Evolutionary conservation across 2,797 vertebrate species (phyloP), one percentile per base, ranked within the genome.

Genomic region (Acrossocheilus wenchowensis): DNA sequence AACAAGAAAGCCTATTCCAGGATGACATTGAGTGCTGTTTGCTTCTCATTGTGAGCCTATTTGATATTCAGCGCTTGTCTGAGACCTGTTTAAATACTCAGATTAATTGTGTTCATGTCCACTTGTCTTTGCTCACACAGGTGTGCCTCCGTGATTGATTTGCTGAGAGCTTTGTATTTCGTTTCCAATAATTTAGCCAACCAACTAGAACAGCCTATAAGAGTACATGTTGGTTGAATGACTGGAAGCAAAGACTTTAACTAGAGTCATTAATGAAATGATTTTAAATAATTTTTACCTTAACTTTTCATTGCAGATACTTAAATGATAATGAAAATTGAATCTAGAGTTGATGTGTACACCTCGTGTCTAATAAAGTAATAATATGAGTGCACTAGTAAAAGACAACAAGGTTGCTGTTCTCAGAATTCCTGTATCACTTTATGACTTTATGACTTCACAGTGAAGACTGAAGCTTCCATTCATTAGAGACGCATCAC

Each of bases 1-100:
- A 88, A 86, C 90, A 89, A 86, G 86, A 90, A 90, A 90, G 85
- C 62, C 83, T 41, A 71, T 89, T 87, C 78, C 39, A 82, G 64
- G 52, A 52, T 74, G 85, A 87, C 87, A 83, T 73, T 41, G 74
- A 86, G 52, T 68, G 74, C 75, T 90, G 78, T 57, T 81, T 80
- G 30, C 62, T 83, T 60, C 64, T 78, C 84, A 52, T 73, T 74
- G 69, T 54, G 57, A 83, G 50, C 41, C 72, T 83, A 45, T 71
- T 81, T 77, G 45, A 73, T 74, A 82, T 60, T 82, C 60, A 36
- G 30, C 39, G 9, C 48, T 52, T 50, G 82, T 84, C 72, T 66
- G 52, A 45, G 82, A 41, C 64, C 78, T 87, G 81, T 81, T 86
- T 87, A 84, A 86, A 81, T 77, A 71, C 66, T 34, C 50, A 45